Percentiles rank a stretch among this genome's conserved stretches.
phyloP scores from a whole-genome alignment of 2,113 vertebrate genomes.

The Podarcis raffonei region DNA sequence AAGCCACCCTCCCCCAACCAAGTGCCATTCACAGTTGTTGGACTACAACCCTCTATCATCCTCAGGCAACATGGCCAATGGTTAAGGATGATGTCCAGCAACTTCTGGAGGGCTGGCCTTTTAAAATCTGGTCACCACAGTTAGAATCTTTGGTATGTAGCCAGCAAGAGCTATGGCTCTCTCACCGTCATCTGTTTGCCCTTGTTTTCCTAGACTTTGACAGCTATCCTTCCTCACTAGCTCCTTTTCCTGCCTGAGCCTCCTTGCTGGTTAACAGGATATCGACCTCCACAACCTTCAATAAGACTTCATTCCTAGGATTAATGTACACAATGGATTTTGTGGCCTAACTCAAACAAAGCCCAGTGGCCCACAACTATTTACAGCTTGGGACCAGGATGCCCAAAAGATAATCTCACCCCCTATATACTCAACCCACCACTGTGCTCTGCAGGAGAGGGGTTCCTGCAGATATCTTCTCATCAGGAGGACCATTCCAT shows the following conservation, averaged over 20 bases:
- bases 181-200: not conserved
- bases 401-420: too few relatives aligned
- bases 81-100: too few relatives aligned
- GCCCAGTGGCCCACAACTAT: not conserved
- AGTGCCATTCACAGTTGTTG: too few relatives aligned
- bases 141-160: not conserved
- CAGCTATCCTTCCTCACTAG: not conserved
- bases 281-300: not conserved
- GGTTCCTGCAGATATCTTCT: too few relatives aligned
- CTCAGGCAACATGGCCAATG: too few relatives aligned
- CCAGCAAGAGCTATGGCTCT: not conserved
- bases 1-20: too few relatives aligned
- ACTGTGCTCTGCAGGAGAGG: too few relatives aligned
- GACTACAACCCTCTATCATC: too few relatives aligned
- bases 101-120: too few relatives aligned
- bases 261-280: not conserved
- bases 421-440: too few relatives aligned
- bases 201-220: not conserved
- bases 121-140: not conserved
- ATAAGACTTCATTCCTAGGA: not conserved
- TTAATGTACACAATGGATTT: not conserved
- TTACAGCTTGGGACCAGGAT: not conserved
- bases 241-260: not conserved
- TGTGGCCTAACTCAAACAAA: not conserved
- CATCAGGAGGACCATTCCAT: too few relatives aligned